Evolutionary conservation across 1,140 invertebrate genomes (phyloP).

Genomic region (Homarus americanus): DNA sequence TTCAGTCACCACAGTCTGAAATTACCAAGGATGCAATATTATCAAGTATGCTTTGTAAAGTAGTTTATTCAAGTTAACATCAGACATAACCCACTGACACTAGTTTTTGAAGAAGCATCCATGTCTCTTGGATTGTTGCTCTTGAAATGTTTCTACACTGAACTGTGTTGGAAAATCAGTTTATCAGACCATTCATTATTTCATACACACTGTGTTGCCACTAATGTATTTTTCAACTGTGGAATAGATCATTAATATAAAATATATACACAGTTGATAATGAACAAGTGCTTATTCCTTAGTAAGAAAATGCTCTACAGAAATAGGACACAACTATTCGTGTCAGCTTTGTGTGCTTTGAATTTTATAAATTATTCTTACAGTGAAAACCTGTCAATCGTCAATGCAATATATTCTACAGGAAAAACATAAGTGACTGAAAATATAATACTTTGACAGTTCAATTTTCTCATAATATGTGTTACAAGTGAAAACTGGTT

Average conservation of each 20-base stretch:
- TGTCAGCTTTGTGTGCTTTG: not conserved
- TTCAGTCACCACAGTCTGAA: slow-evolving; percentile 64
- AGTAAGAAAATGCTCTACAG: not conserved
- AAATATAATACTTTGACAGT: not conserved
- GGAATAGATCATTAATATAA: not conserved
- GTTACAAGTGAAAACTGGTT: no score
- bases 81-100: not conserved
- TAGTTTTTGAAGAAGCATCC: not conserved
- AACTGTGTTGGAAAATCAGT: not conserved
- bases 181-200: not conserved
- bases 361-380: no score
- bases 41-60: slow-evolving; percentile 6
- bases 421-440: not conserved
- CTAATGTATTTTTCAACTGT: not conserved
- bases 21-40: not conserved
- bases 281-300: not conserved
- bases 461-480: not conserved
- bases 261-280: not conserved
- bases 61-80: not conserved
- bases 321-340: not conserved
- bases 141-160: not conserved
- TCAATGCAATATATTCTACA: not conserved
- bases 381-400: no score
- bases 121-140: not conserved
- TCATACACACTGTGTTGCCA: not conserved